These are phyloP conservation scores for Graphium colonna DNA, from an alignment of 2,888 invertebrate species.

Conservation along the genomic window DNA sequence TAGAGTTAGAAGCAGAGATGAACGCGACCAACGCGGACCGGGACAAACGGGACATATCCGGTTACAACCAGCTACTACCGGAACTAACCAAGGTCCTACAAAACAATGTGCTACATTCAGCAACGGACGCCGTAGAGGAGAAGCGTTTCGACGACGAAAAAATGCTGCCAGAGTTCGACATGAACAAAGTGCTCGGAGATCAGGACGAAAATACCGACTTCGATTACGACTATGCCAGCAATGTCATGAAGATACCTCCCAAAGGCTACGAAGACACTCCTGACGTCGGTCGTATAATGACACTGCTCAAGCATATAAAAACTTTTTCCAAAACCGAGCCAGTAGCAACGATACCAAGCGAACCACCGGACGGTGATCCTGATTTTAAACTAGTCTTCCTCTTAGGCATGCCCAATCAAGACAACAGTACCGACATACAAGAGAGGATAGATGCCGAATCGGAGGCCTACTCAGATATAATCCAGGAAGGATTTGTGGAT, in stretches of 20 bases:
- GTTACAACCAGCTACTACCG: slow-evolving; percentile 52
- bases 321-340: slow-evolving; percentile 40
- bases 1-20: slow-evolving; percentile 3
- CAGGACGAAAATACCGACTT: slow-evolving; percentile 40
- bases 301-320: slow-evolving; percentile 44
- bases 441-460: slow-evolving; percentile 83
- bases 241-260: slow-evolving; percentile 72
- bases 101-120: slow-evolving; percentile 41
- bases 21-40: slow-evolving; percentile 29
- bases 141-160: slow-evolving; percentile 54
- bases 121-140: slow-evolving; percentile 47
- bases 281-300: slow-evolving; percentile 49
- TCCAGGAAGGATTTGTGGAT: slow-evolving; percentile 91
- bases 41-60: slow-evolving; percentile 48
- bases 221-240: slow-evolving; percentile 60
- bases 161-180: slow-evolving; percentile 63
- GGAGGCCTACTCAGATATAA: slow-evolving; percentile 85
- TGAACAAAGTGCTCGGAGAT: slow-evolving; percentile 61
- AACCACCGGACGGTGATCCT: slow-evolving; percentile 35
- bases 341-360: slow-evolving; percentile 30
- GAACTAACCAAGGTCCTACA: slow-evolving; percentile 59
- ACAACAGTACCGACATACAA: slow-evolving; percentile 79
- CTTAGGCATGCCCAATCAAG: slow-evolving; percentile 81
- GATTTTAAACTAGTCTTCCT: slow-evolving; percentile 71
- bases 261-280: slow-evolving; percentile 55